These are phyloP conservation scores for Mugil cephalus DNA, from an alignment of 2,113 vertebrate species.

Conservation along the genomic window DNA sequence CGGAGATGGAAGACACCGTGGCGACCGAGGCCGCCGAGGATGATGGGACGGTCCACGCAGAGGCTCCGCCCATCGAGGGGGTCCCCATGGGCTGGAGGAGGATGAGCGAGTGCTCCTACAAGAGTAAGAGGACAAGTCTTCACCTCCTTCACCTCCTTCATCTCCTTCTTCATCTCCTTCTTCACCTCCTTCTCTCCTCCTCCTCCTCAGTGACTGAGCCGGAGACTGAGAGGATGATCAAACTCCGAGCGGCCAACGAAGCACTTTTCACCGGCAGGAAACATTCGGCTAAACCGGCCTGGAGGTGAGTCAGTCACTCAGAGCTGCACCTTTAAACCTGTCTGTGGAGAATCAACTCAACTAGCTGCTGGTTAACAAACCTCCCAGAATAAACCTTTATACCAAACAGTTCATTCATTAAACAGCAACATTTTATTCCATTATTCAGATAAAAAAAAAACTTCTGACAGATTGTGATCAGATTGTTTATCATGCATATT, in stretches of 20 bases:
- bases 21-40: slow-evolving; percentile 5
- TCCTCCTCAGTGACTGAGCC: slow-evolving; percentile 64
- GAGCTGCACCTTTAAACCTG: not conserved
- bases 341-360: too few species aligned
- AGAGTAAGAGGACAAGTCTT: slow-evolving; percentile 53
- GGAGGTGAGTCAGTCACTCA: slow-evolving; percentile 74
- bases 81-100: slow-evolving; percentile 79
- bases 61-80: slow-evolving; percentile 41
- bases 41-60: not conserved
- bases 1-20: slow-evolving; percentile 79
- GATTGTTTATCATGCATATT: too few species aligned
- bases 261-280: slow-evolving; percentile 78
- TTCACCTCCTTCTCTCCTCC: not conserved
- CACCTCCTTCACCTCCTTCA: not conserved
- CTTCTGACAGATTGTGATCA: too few species aligned
- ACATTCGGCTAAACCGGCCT: slow-evolving; percentile 77
- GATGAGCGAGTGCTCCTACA: slow-evolving; percentile 78
- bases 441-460: too few species aligned
- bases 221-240: slow-evolving; percentile 77
- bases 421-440: too few species aligned
- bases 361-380: too few species aligned
- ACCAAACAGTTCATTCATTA: too few species aligned
- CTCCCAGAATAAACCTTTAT: too few species aligned
- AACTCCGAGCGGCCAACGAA: slow-evolving; percentile 75
- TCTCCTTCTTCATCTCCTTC: not conserved